Percentiles rank a stretch among this genome's conserved stretches.
Conservation (phyloP, 1,140 invertebrate genomes). For the Drosophila albomicans region DNA sequence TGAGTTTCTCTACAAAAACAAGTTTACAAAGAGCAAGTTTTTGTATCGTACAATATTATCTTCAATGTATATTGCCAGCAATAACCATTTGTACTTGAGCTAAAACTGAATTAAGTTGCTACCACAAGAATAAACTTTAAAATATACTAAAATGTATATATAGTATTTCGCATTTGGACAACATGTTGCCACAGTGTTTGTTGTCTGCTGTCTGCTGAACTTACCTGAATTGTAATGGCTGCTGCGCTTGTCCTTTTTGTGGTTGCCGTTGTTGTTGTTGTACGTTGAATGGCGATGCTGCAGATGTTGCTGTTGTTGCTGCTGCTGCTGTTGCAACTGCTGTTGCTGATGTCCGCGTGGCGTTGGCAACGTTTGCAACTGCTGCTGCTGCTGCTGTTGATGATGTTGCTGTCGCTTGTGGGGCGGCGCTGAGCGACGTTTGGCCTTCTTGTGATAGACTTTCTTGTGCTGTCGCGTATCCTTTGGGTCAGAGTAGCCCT, state of each 20-base stretch:
- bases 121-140: no score
- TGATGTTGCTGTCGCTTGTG: slow-evolving; percentile 68
- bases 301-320: slow-evolving; percentile 41
- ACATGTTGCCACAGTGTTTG: slow-evolving; percentile 4
- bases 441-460: slow-evolving; percentile 81
- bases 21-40: no score
- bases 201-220: neutral
- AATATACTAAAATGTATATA: neutral
- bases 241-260: slow-evolving; percentile 65
- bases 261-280: slow-evolving; percentile 71
- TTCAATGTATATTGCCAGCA: no score
- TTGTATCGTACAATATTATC: no score
- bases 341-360: slow-evolving; percentile 57
- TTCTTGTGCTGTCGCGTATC: slow-evolving; percentile 80
- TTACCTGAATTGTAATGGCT: slow-evolving; percentile 81
- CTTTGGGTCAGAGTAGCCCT: slow-evolving; percentile 83
- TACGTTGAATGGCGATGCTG: slow-evolving; percentile 67
- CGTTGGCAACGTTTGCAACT: slow-evolving; percentile 55
- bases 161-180: neutral
- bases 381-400: slow-evolving; percentile 54
- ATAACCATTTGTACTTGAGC: neutral
- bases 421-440: slow-evolving; percentile 53
- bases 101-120: no score
- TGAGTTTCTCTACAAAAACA: no score
- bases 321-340: slow-evolving; percentile 49